These are phyloP conservation scores for Oppia nitens DNA, from an alignment of 1,140 invertebrate genomes.

Conservation along the genomic window DNA sequence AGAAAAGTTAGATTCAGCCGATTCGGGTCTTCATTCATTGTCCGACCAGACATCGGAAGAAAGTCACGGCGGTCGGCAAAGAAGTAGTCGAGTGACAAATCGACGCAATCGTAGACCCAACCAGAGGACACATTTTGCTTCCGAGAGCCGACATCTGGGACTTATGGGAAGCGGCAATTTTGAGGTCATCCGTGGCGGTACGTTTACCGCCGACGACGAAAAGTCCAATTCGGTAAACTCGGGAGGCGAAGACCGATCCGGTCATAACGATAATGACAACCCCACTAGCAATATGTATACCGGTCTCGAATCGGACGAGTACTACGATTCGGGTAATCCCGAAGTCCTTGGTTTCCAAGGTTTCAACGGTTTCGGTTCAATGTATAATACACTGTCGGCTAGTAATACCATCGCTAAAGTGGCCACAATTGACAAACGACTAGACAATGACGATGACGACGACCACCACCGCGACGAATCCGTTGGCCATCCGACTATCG, in stretches of 20 bases:
- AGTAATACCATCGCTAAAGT: conserved; percentile 2
- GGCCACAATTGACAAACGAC: background rate
- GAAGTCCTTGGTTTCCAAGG: conserved; percentile 16
- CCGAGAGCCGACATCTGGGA: background rate
- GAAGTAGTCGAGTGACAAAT: background rate
- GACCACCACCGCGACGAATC: background rate
- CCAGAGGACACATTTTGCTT: background rate
- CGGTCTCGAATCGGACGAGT: conserved; percentile 10
- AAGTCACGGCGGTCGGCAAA: background rate
- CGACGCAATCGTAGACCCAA: background rate
- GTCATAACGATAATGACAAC: background rate
- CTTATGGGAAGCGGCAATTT: conserved; percentile 17
- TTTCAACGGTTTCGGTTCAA: conserved; percentile 13
- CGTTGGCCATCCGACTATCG: background rate
- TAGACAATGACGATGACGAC: background rate
- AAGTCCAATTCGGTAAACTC: background rate
- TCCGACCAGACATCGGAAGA: background rate
- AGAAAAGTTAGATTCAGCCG: background rate
- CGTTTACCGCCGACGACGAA: background rate
- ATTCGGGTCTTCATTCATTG: background rate
- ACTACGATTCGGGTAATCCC: conserved; percentile 10
- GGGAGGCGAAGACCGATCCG: background rate
- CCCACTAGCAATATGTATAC: conserved; percentile 5
- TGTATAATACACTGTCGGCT: conserved; percentile 13
- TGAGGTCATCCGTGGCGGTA: conserved; percentile 16